A percentile compares a stretch with the other conserved stretches of the same genome.
phyloP scores from a whole-genome alignment of 2,797 vertebrate species.

The Channallabes apus region DNA sequence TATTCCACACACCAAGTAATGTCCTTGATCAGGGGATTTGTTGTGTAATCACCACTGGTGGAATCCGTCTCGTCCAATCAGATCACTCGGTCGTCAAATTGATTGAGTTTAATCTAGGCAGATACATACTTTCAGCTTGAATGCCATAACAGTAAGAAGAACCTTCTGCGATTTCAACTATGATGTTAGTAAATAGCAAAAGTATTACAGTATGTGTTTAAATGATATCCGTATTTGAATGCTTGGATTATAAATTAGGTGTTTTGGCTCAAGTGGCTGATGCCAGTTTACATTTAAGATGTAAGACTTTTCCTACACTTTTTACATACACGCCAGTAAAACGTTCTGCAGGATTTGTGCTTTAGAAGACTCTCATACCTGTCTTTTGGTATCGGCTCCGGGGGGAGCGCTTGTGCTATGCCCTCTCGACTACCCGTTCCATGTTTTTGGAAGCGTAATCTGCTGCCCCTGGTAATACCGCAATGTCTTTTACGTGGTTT shows the following conservation, averaged over 20 bases:
- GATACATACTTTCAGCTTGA: background rate
- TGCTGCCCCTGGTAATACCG: slow-evolving; percentile 37
- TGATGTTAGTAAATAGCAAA: background rate
- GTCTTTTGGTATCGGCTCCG: background rate
- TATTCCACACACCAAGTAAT: too few relatives aligned
- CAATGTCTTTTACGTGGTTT: background rate
- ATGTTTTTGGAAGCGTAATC: slow-evolving; percentile 49
- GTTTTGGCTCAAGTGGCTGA: background rate
- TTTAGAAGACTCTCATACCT: background rate
- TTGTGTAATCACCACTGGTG: too few relatives aligned
- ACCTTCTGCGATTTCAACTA: background rate
- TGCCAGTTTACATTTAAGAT: background rate
- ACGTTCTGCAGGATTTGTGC: background rate
- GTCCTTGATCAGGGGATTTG: too few relatives aligned
- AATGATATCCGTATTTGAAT: background rate
- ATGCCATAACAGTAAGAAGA: background rate
- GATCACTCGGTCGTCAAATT: too few relatives aligned
- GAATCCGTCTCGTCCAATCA: too few relatives aligned
- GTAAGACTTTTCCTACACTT: background rate
- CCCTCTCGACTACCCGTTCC: slow-evolving; percentile 19
- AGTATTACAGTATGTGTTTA: background rate
- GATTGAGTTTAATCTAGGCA: background rate
- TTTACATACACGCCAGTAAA: background rate
- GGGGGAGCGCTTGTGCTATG: slow-evolving; percentile 4
- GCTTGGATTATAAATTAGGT: background rate